Evolutionary conservation across 2,113 vertebrate genomes (phyloP), one percentile per base, ranked within the genome.

Genomic region (Arenaria interpres): DNA sequence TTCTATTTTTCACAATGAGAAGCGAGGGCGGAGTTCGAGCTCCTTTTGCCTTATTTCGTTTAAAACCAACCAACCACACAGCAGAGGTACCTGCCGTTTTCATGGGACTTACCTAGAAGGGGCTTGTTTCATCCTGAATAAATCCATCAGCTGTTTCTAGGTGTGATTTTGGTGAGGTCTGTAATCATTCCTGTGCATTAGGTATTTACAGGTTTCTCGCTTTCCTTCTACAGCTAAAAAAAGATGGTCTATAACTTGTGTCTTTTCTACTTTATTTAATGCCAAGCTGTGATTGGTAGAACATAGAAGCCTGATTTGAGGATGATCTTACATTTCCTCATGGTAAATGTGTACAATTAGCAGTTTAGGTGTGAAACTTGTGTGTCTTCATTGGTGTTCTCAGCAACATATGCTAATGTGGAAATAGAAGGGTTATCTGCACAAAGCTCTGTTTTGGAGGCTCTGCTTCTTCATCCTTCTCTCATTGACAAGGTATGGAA

Each of bases 11-110:
- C 50, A 76, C n/a, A 25, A 68, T 60, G 20, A 62, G 50, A 45
- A 77, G 54, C 0, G 3, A 69, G 28, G 24, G 4, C 1, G 8
- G 27, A 8, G 2, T 59, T 90, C 19, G 56, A 18, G 2, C 4
- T 19, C 66, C 32, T 89, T 45, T 84, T 30, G 4, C 74, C 25
- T 74, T 57, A 10, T 4, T 48, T 88, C 51, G 6, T 79, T 68
- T 67, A 45, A 91, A 95, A 46, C 23, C 50, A 90, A 24, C 32
- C 73, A 51, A 22, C 33, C 19, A 50, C 35, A 19, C 11, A 80
- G 50, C 25, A 77, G 41, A 75, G 25, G 9, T 69, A 43, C 64
- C 28, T 78, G 24, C n/a, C 12, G 4, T 73, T 89, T 78, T 76
- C 76, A 16, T 23, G 32, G 16, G 15, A 54, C n/a, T 79, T 83